Conservation (phyloP, 2,797 vertebrate species). For the Enteromius unitaeniatus region DNA sequence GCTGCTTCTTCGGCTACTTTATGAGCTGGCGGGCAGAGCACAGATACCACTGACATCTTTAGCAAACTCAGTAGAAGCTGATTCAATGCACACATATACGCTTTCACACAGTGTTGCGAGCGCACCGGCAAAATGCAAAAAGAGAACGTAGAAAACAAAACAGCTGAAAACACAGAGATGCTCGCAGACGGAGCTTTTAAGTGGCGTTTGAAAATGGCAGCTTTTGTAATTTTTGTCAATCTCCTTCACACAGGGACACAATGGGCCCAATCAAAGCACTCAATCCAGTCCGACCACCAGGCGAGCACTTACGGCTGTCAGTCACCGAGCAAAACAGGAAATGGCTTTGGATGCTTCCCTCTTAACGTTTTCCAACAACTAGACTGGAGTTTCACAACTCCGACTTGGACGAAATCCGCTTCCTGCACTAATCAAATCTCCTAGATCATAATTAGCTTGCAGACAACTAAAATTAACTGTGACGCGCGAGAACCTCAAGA, state of each 20-base stretch:
- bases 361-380: conserved; percentile 60
- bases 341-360: conserved; percentile 68
- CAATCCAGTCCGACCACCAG: conserved; percentile 66
- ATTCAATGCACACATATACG: not conserved
- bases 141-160: conserved; percentile 48
- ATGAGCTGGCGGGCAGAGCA: not conserved
- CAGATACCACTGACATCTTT: conserved; percentile 1
- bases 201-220: conserved; percentile 71
- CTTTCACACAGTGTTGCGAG: not conserved
- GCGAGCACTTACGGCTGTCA: conserved; percentile 68
- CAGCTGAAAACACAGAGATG: conserved; percentile 45
- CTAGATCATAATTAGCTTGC: conserved; percentile 63
- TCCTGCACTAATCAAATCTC: conserved; percentile 65
- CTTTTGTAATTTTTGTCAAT: conserved; percentile 81
- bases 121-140: not conserved
- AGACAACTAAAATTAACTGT: conserved; percentile 67
- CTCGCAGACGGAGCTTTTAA: conserved; percentile 55
- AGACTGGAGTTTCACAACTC: conserved; percentile 58
- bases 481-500: conserved; percentile 38
- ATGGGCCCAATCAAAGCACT: conserved; percentile 73
- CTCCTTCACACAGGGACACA: conserved; percentile 69
- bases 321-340: conserved; percentile 69
- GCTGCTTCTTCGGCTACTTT: not conserved
- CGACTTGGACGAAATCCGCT: conserved; percentile 63
- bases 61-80: conserved; percentile 5